A percentile compares a stretch with the other conserved stretches of the same genome.
These are phyloP conservation scores for Eulithis testata DNA, from an alignment of 2,888 invertebrate species.

Conservation along the genomic window DNA sequence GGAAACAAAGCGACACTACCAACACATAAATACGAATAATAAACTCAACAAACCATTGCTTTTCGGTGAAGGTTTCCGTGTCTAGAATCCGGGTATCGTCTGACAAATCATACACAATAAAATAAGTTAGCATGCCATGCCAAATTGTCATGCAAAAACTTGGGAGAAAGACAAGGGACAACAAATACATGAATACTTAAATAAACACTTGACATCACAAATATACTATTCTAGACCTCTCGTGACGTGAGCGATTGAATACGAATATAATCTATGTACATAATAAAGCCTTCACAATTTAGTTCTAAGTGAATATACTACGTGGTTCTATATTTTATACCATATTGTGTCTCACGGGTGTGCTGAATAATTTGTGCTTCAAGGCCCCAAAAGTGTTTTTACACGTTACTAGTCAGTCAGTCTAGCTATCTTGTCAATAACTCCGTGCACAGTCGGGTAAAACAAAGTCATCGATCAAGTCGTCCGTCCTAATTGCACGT, in stretches of 20 bases:
- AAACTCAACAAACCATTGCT: constrained; percentile 80
- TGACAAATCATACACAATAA: constrained; percentile 80
- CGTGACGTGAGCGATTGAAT: constrained; percentile 4
- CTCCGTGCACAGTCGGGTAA: background rate
- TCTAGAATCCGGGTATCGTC: constrained; percentile 83
- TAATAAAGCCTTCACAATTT: constrained; percentile 35
- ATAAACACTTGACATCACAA: constrained; percentile 40
- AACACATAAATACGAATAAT: constrained; percentile 56
- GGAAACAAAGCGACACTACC: constrained; percentile 51
- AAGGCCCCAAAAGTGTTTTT: constrained; percentile 39
- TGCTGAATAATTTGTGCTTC: constrained; percentile 41
- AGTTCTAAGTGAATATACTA: constrained; percentile 38
- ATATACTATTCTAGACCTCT: constrained; percentile 8
- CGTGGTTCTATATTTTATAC: constrained; percentile 36
- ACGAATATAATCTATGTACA: constrained; percentile 32
- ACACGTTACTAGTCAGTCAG: constrained; percentile 39
- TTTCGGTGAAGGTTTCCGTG: constrained; percentile 74
- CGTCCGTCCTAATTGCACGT: constrained; percentile 60
- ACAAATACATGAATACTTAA: constrained; percentile 49
- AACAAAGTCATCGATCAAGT: constrained; percentile 41
- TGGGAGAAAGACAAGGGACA: constrained; percentile 52
- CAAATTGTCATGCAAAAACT: constrained; percentile 74
- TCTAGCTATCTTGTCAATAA: constrained; percentile 38
- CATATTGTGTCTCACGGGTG: constrained; percentile 39
- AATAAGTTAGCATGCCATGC: constrained; percentile 82